phyloP scores from a whole-genome alignment of 2,797 vertebrate species.

The Gambelia wislizenii region DNA sequence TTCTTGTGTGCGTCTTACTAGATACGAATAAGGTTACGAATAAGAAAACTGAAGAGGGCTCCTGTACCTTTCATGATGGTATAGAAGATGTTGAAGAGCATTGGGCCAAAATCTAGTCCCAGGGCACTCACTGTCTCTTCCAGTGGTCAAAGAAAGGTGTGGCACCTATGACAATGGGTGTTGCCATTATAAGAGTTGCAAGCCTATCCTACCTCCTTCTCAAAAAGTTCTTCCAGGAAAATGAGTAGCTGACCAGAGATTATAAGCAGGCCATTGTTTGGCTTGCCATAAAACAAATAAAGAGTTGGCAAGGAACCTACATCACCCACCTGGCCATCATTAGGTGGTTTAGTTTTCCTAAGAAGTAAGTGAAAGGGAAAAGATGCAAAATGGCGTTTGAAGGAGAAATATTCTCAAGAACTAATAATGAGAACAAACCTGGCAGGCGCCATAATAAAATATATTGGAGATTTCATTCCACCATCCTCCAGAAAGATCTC shows the following conservation, averaged over 20 bases:
- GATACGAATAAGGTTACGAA: too few species aligned
- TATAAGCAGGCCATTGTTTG: background rate
- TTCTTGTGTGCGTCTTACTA: too few species aligned
- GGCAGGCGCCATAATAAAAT: conserved; percentile 39
- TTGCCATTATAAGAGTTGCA: background rate
- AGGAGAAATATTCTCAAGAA: background rate
- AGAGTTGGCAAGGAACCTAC: background rate
- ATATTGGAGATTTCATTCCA: conserved; percentile 22
- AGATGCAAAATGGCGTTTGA: background rate
- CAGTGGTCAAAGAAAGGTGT: too few species aligned
- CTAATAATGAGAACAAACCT: background rate
- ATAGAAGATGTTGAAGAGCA: too few species aligned
- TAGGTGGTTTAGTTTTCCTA: background rate
- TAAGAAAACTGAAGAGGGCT: too few species aligned
- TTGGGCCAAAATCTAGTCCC: background rate
- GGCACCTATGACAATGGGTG: background rate
- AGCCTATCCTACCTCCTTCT: too few species aligned
- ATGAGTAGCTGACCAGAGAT: background rate
- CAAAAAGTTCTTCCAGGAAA: background rate
- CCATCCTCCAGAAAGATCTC: conserved; percentile 34
- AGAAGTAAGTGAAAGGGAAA: background rate
- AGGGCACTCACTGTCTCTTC: too few species aligned
- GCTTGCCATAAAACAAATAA: background rate
- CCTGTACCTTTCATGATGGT: too few species aligned
- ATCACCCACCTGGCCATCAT: conserved; percentile 16